phyloP scores from a whole-genome alignment of 1,140 invertebrate genomes.

The Anastrepha ludens region DNA sequence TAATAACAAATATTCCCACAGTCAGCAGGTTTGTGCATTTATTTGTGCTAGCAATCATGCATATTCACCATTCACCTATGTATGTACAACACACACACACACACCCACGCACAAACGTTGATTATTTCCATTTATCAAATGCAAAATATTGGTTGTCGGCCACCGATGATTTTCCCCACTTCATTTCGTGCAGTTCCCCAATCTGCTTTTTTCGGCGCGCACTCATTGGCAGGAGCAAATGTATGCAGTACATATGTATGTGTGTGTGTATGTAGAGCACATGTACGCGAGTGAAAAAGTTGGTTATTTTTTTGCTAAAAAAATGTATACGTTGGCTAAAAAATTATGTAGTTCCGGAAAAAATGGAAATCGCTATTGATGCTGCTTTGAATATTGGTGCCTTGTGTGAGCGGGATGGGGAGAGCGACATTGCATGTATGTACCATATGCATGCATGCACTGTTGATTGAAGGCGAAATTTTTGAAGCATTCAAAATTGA shows the following conservation, averaged over 20 bases:
- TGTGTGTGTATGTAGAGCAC: not conserved
- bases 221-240: constrained; percentile 13
- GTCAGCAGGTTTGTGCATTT: not conserved
- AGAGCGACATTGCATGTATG: not conserved
- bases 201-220: not conserved
- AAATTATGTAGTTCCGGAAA: not conserved
- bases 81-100: not conserved
- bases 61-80: not conserved
- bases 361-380: not conserved
- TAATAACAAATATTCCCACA: constrained; percentile 37
- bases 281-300: not conserved
- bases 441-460: not conserved
- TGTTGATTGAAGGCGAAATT: constrained; percentile 31
- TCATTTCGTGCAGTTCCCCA: not conserved
- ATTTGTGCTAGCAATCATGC: not conserved
- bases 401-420: too few relatives aligned
- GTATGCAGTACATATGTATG: not conserved
- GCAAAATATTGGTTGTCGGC: constrained; percentile 41
- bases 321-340: not conserved
- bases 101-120: constrained; percentile 41
- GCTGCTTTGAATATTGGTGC: not conserved
- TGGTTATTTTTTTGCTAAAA: not conserved
- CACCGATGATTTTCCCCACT: constrained; percentile 16
- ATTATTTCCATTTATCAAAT: constrained; percentile 49
- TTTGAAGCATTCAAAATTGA: constrained; percentile 44